Conservation (phyloP, 2,888 invertebrate genomes). For the Erebia aethiops region DNA sequence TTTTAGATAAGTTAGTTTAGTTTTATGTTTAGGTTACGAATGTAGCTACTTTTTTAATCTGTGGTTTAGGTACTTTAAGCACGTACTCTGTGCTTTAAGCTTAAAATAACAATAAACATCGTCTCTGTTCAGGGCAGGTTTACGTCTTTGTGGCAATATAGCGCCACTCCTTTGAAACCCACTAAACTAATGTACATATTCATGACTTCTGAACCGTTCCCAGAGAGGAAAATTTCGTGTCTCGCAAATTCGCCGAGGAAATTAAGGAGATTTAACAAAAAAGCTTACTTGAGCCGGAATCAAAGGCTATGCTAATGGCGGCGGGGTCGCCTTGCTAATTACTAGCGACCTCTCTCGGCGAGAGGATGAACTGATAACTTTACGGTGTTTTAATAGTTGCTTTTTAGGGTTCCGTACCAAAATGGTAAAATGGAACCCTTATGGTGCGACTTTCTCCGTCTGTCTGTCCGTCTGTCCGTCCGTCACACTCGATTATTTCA, state of each 20-base stretch:
- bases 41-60: no score
- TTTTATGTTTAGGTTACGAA: no score
- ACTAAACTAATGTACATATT: conserved; percentile 42
- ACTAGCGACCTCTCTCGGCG: conserved; percentile 60
- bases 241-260: conserved; percentile 48
- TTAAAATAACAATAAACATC: background rate
- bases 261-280: conserved; percentile 69
- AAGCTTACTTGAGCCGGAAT: conserved; percentile 60
- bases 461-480: no score
- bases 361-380: conserved; percentile 48
- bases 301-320: conserved; percentile 68
- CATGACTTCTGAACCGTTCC: conserved; percentile 43
- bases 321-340: conserved; percentile 59
- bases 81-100: no score
- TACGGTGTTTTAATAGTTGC: conserved; percentile 14
- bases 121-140: conserved; percentile 4
- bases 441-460: no score
- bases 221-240: conserved; percentile 38
- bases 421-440: no score
- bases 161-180: conserved; percentile 30
- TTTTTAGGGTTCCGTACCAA: background rate
- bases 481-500: no score
- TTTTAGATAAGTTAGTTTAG: no score
- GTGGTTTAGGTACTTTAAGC: no score
- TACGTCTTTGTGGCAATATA: background rate